Evolutionary conservation across 2,888 invertebrate genomes (phyloP).

Genomic region (Buathra laborator): DNA sequence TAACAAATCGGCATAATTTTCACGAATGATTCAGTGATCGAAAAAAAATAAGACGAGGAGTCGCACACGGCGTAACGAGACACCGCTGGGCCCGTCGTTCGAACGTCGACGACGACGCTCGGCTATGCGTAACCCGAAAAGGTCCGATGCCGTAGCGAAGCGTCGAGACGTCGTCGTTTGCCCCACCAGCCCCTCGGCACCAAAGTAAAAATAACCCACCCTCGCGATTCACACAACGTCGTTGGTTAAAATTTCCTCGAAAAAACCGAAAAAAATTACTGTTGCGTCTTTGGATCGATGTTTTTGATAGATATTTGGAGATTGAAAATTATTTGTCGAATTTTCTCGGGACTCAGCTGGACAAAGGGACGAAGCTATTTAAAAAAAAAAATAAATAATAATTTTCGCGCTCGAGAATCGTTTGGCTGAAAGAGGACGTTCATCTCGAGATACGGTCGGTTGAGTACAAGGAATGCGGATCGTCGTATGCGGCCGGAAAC

Average conservation of each 20-base stretch:
- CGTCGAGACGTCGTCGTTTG: constrained; percentile 65
- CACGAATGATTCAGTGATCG: constrained; percentile 1
- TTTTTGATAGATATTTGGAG: constrained; percentile 19
- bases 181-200: constrained; percentile 71
- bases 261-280: constrained; percentile 44
- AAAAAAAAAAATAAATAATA: no score
- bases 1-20: background rate
- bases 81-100: constrained; percentile 69
- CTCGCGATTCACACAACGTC: constrained; percentile 69
- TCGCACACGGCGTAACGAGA: constrained; percentile 75
- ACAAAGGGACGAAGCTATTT: background rate
- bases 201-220: constrained; percentile 83
- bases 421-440: constrained; percentile 3
- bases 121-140: constrained; percentile 83
- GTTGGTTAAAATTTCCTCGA: constrained; percentile 35
- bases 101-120: constrained; percentile 73
- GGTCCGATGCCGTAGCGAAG: constrained; percentile 77
- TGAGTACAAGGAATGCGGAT: background rate
- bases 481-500: constrained; percentile 28
- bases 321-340: constrained; percentile 40
- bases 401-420: background rate
- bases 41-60: constrained; percentile 59
- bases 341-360: background rate
- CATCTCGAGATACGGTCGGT: constrained; percentile 37
- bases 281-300: constrained; percentile 64